Evolutionary conservation across 2,888 invertebrate species (phyloP).

Genomic region (Stenchaetothrips biformis): DNA sequence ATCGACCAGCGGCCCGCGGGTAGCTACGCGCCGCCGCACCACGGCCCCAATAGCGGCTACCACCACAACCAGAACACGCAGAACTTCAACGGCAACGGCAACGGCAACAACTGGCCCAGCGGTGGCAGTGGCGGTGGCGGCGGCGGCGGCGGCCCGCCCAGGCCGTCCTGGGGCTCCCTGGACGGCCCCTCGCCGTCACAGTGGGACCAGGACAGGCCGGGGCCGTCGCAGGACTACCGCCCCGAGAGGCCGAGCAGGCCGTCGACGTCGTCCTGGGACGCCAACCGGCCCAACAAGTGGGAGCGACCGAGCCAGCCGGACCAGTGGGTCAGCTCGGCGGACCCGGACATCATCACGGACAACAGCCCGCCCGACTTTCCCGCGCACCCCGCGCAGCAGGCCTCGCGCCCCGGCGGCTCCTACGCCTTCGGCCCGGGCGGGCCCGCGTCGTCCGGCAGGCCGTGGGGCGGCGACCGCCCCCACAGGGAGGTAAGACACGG

Average conservation of each 20-base stretch:
- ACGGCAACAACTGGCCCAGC: constrained; percentile 46
- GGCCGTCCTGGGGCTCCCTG: neutral
- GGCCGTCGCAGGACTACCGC: constrained; percentile 26
- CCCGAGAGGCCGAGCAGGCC: constrained; percentile 10
- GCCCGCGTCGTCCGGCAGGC: neutral
- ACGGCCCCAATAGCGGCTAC: constrained; percentile 33
- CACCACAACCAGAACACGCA: constrained; percentile 41
- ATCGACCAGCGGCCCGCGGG: constrained; percentile 25
- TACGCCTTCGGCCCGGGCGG: constrained; percentile 39
- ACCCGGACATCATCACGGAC: constrained; percentile 53
- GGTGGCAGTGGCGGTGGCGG: constrained; percentile 38
- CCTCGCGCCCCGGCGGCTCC: constrained; percentile 32
- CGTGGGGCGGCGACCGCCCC: neutral
- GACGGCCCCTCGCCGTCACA: neutral
- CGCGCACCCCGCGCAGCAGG: constrained; percentile 39
- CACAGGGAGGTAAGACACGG: neutral
- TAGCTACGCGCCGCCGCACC: constrained; percentile 27
- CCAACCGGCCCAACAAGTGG: constrained; percentile 17
- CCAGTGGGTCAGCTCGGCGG: constrained; percentile 33
- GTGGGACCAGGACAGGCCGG: constrained; percentile 28
- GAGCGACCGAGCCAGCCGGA: constrained; percentile 29
- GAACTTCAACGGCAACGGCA: constrained; percentile 41
- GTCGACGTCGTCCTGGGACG: neutral
- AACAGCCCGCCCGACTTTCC: constrained; percentile 54
- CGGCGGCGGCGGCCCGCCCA: constrained; percentile 31